Percentiles rank a stretch among this genome's conserved stretches.
Evolutionary conservation across 2,888 invertebrate genomes (phyloP).

Genomic region (Cheilosia impressa): DNA sequence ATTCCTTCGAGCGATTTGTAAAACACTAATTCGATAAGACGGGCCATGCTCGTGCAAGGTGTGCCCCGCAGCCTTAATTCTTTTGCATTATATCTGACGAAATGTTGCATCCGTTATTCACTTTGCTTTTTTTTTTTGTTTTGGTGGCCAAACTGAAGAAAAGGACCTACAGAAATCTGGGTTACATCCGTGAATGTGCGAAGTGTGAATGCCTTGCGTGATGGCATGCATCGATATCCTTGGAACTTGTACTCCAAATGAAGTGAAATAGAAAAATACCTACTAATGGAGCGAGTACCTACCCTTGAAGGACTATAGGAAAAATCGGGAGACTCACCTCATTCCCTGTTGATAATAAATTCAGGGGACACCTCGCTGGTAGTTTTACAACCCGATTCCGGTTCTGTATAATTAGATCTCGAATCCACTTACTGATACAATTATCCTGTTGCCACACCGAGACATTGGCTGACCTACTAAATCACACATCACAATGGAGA

Average conservation of each 20-base stretch:
- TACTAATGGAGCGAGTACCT: background rate
- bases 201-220: slow-evolving; percentile 65
- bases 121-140: background rate
- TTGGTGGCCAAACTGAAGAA: background rate
- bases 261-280: slow-evolving; percentile 22
- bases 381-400: slow-evolving; percentile 1
- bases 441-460: slow-evolving; percentile 58
- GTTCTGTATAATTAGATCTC: slow-evolving; percentile 30
- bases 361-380: slow-evolving; percentile 34
- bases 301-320: slow-evolving; percentile 13
- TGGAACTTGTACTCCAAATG: slow-evolving; percentile 38
- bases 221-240: slow-evolving; percentile 69
- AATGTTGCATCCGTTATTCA: slow-evolving; percentile 40
- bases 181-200: slow-evolving; percentile 43
- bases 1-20: slow-evolving; percentile 52
- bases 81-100: slow-evolving; percentile 44
- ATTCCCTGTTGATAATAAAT: slow-evolving; percentile 46
- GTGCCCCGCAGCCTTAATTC: slow-evolving; percentile 20
- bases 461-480: slow-evolving; percentile 52
- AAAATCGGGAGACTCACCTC: slow-evolving; percentile 5
- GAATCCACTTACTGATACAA: slow-evolving; percentile 37
- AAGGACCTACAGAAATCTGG: slow-evolving; percentile 38
- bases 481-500: slow-evolving; percentile 23
- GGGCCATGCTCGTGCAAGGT: slow-evolving; percentile 55
- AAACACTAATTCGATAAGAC: slow-evolving; percentile 62